These are phyloP conservation scores for Tautogolabrus adspersus DNA, from an alignment of 2,113 vertebrate species.

Conservation along the genomic window DNA sequence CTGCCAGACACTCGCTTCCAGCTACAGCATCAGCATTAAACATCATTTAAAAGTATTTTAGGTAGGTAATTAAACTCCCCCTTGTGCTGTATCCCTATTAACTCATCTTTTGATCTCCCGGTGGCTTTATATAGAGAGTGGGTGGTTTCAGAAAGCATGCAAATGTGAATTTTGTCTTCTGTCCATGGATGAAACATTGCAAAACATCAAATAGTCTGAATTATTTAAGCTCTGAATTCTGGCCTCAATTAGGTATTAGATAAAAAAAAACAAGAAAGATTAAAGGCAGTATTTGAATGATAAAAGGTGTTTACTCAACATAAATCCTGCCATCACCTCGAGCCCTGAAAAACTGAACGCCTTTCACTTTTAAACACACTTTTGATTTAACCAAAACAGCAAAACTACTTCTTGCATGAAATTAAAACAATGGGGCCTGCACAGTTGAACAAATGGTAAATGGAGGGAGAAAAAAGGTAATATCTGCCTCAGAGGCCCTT, in stretches of 20 bases:
- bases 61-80: constrained; percentile 74
- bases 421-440: constrained; percentile 77
- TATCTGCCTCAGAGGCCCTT: constrained; percentile 59
- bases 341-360: constrained; percentile 37
- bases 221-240: constrained; percentile 50
- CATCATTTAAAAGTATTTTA: constrained; percentile 74
- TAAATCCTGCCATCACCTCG: constrained; percentile 36
- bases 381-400: constrained; percentile 68
- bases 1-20: constrained; percentile 51
- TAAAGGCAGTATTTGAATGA: constrained; percentile 45
- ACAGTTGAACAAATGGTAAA: constrained; percentile 75
- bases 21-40: constrained; percentile 54
- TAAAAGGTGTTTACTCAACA: constrained; percentile 44
- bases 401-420: constrained; percentile 77
- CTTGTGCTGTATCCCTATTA: constrained; percentile 70
- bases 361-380: constrained; percentile 66
- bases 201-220: constrained; percentile 67
- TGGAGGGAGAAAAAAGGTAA: constrained; percentile 69
- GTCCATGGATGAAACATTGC: constrained; percentile 60
- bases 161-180: constrained; percentile 70
- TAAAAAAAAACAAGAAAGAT: constrained; percentile 17
- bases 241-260: constrained; percentile 46
- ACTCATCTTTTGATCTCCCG: constrained; percentile 74
- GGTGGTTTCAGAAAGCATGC: constrained; percentile 68
- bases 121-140: constrained; percentile 70